Evolutionary conservation across 37 sponge, comb jelly and placozoan genomes (phyloP).

Genomic region (Agelas oroides): DNA sequence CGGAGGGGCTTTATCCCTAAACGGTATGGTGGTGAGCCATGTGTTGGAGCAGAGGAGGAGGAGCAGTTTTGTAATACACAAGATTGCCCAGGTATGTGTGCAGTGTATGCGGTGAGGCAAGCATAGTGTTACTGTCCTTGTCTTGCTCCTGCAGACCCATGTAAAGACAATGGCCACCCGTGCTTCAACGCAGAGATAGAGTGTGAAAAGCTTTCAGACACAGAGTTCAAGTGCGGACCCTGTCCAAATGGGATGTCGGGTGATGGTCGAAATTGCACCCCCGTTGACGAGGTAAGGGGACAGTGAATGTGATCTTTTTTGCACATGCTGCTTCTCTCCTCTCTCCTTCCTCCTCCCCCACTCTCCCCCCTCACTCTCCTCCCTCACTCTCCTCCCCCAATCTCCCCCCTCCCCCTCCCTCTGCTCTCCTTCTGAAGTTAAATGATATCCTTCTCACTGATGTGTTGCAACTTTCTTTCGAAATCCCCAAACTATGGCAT

Average conservation of each 20-base stretch:
- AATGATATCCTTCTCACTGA: too few relatives aligned
- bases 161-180: conserved; percentile 61
- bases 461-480: too few relatives aligned
- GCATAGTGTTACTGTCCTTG: background rate
- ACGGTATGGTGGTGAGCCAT: conserved; percentile 65
- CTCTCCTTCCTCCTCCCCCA: too few relatives aligned
- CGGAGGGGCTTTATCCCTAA: conserved; percentile 34
- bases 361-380: too few relatives aligned
- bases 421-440: too few relatives aligned
- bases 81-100: conserved; percentile 74
- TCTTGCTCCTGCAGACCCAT: conserved; percentile 53
- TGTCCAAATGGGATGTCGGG: conserved; percentile 88
- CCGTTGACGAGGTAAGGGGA: conserved; percentile 73
- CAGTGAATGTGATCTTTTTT: too few relatives aligned
- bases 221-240: conserved; percentile 78
- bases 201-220: conserved; percentile 60
- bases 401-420: too few relatives aligned
- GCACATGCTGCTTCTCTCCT: too few relatives aligned
- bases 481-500: too few relatives aligned
- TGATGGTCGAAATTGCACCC: conserved; percentile 64
- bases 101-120: background rate
- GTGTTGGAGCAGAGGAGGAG: conserved; percentile 55
- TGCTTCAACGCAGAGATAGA: conserved; percentile 48
- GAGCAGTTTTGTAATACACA: conserved; percentile 65
- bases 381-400: too few relatives aligned